These are phyloP conservation scores for Philaethria dido DNA, from an alignment of 2,888 invertebrate species.

Conservation along the genomic window DNA sequence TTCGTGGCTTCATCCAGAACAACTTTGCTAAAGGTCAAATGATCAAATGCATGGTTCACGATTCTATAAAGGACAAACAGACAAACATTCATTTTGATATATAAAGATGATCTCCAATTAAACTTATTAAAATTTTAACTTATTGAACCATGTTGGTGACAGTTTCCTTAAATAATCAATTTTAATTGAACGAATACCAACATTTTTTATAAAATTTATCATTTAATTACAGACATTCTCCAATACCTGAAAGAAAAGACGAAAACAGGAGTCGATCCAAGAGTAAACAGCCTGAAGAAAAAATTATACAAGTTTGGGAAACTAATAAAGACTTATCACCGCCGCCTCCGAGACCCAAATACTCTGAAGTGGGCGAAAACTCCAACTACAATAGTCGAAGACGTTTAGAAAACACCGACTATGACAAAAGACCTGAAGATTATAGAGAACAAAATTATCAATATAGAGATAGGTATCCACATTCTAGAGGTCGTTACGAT, in stretches of 20 bases:
- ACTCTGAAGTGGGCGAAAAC: slow-evolving; percentile 50
- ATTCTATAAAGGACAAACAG: no score
- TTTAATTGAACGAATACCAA: no score
- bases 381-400: slow-evolving; percentile 46
- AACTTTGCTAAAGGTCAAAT: no score
- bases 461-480: slow-evolving; percentile 54
- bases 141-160: no score
- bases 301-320: slow-evolving; percentile 65
- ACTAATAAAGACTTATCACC: slow-evolving; percentile 51
- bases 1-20: no score
- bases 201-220: neutral
- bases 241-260: slow-evolving; percentile 55
- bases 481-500: slow-evolving; percentile 41
- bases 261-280: slow-evolving; percentile 59
- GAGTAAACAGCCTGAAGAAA: slow-evolving; percentile 59
- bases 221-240: slow-evolving; percentile 59
- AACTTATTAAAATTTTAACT: no score
- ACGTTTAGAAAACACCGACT: slow-evolving; percentile 26
- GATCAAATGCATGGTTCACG: no score
- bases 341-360: slow-evolving; percentile 48
- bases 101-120: no score
- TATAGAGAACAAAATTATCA: slow-evolving; percentile 50
- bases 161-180: no score
- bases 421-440: slow-evolving; percentile 46
- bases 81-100: no score